These are phyloP conservation scores for Lasiurus borealis DNA, from an alignment of 2,113 vertebrate genomes.

Conservation along the genomic window DNA sequence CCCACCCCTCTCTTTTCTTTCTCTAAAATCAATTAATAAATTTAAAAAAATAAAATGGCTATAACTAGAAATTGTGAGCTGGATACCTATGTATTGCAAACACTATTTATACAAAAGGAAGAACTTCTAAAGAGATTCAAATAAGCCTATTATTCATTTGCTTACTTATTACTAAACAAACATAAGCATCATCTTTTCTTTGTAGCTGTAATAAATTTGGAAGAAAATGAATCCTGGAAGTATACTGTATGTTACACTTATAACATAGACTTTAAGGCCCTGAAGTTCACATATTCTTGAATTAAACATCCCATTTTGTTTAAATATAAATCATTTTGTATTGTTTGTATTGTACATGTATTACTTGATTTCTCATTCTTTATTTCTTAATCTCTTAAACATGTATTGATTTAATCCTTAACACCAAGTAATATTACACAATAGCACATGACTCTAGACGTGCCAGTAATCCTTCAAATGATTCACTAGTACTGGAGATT, in stretches of 20 bases:
- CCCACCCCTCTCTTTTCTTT: neutral
- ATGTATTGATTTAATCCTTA: slow-evolving; percentile 32
- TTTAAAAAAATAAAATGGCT: neutral
- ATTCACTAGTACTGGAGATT: neutral
- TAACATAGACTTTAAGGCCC: no score
- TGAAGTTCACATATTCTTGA: neutral
- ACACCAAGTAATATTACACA: neutral
- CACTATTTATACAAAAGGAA: neutral
- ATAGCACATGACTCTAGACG: neutral
- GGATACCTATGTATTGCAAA: neutral
- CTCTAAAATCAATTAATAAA: neutral
- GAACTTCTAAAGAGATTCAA: neutral
- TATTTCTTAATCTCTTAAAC: slow-evolving; percentile 25
- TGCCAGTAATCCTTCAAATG: slow-evolving; percentile 24
- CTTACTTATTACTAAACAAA: neutral
- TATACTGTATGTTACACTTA: no score
- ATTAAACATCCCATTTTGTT: neutral
- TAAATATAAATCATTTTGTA: neutral
- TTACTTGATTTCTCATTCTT: neutral
- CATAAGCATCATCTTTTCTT: neutral
- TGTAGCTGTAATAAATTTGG: neutral
- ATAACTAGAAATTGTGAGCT: slow-evolving; percentile 19
- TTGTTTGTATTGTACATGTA: neutral
- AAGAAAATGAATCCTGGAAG: neutral
- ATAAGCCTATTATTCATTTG: neutral